Base-by-base conservation (phyloP, 2,113 vertebrate species). In the Azemiops feae region DNA sequence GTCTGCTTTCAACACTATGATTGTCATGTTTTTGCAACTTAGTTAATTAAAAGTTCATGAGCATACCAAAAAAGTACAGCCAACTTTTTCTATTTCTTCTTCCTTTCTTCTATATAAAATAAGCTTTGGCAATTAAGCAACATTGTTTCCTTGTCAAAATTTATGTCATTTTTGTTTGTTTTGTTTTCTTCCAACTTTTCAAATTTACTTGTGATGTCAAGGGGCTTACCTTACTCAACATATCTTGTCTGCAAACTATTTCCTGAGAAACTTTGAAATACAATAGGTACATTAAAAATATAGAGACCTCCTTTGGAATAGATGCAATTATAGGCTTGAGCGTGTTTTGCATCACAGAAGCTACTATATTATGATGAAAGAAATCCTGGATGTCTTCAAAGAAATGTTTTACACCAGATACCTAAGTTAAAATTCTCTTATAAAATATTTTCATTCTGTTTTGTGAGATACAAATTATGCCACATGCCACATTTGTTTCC, bases 41-140 rank as follows among this genome's bases (percentile, higher is more conserved):
- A 69, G 74, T 89, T 96, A 96, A 97, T 97, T 97, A 96, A 96
- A 96, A 96, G 91, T 97, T 97, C 94, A 96, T 96, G 96, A 96
- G 86, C 4, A 3, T n/a, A 55, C 93, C 94, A 95, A 92, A 95
- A 85, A 89, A 93, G 91, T 81, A 87, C 91, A 95, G 90, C 0
- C 0, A 81, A 81, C 74, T 22, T 43, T 81, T 18, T 81, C 74
- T 43, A 81, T 43, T 81, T 81, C 74, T 81, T 34, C 7, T 22
- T 81, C 6, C 74, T 81, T 81, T 81, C 18, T 43, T 81, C 74
- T 22, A 81, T 8, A 93, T 92, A 25, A 91, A 95, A 89, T 45
- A 92, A 85, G 47, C 74, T 18, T 90, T 0, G 0, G 89, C 74
- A 96, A 92, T 93, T 95, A 87, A 50, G 47, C 0, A 93, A 5